Conservation (phyloP, 53 echinoderm and acorn worm species). For the Temnopleurus reevesii region DNA sequence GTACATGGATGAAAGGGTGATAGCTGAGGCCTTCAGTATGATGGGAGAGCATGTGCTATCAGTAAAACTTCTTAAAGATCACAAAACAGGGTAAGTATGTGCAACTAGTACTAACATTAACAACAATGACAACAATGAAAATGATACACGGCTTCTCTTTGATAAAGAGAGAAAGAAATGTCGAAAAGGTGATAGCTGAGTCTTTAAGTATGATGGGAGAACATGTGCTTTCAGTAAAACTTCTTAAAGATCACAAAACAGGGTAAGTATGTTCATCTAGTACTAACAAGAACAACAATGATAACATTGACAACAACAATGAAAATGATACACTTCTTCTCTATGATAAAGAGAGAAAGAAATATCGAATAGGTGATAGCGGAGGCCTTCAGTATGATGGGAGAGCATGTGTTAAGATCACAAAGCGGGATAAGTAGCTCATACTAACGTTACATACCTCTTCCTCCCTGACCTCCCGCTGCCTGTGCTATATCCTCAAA, state of each 20-base stretch:
- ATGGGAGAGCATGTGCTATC: constrained; percentile 51
- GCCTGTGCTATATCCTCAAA: no score
- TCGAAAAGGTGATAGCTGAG: not conserved
- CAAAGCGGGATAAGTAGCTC: constrained; percentile 52
- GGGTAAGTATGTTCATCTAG: no score
- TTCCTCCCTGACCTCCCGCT: no score
- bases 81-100: constrained; percentile 56
- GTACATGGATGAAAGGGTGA: constrained; percentile 49
- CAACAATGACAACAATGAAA: no score
- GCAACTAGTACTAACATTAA: no score
- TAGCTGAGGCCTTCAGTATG: constrained; percentile 53
- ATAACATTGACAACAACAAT: no score
- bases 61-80: constrained; percentile 47
- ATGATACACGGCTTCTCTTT: no score
- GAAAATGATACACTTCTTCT: no score
- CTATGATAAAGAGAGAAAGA: no score
- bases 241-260: constrained; percentile 16
- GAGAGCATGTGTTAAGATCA: constrained; percentile 50
- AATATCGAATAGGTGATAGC: constrained; percentile 25
- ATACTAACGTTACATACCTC: no score
- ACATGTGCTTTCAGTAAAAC: constrained; percentile 1
- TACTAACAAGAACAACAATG: no score
- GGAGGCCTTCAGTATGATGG: constrained; percentile 59
- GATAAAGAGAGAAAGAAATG: no score
- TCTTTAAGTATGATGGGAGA: constrained; percentile 21